phyloP scores from a whole-genome alignment of 1,140 invertebrate species.

The Drosophila micromelanica region DNA sequence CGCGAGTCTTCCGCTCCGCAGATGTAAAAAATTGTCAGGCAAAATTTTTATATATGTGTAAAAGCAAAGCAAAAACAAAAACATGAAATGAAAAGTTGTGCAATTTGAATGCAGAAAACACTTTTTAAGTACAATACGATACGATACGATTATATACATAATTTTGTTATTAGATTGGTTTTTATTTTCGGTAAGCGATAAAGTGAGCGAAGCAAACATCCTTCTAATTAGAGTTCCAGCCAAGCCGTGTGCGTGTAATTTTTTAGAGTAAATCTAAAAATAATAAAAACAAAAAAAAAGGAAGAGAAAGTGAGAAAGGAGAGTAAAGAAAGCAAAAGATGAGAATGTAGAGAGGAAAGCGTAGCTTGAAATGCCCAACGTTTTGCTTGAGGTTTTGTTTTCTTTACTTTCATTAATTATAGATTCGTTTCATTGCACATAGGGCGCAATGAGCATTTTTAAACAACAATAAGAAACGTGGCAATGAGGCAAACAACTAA shows the following conservation, averaged over 20 bases:
- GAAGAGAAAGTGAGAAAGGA: not conserved
- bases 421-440: constrained; percentile 24
- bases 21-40: constrained; percentile 49
- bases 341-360: constrained; percentile 57
- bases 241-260: constrained; percentile 17
- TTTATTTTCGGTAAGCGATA: constrained; percentile 35
- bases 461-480: constrained; percentile 22
- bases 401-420: constrained; percentile 28
- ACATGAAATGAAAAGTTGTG: constrained; percentile 20
- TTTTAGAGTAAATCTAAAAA: constrained; percentile 22
- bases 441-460: constrained; percentile 31
- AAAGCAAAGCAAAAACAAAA: constrained; percentile 14
- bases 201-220: constrained; percentile 28
- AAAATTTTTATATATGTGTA: constrained; percentile 40
- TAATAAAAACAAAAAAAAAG: constrained; percentile 3
- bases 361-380: constrained; percentile 60
- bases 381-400: constrained; percentile 19
- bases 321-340: constrained; percentile 24
- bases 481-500: constrained; percentile 35
- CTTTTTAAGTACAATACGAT: constrained; percentile 47
- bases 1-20: constrained; percentile 72
- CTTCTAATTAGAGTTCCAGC: constrained; percentile 38
- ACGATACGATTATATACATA: constrained; percentile 33
- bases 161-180: constrained; percentile 37
- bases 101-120: constrained; percentile 30